These are phyloP conservation scores for Scatophagus argus DNA, from an alignment of 2,113 vertebrate genomes.

Conservation along the genomic window DNA sequence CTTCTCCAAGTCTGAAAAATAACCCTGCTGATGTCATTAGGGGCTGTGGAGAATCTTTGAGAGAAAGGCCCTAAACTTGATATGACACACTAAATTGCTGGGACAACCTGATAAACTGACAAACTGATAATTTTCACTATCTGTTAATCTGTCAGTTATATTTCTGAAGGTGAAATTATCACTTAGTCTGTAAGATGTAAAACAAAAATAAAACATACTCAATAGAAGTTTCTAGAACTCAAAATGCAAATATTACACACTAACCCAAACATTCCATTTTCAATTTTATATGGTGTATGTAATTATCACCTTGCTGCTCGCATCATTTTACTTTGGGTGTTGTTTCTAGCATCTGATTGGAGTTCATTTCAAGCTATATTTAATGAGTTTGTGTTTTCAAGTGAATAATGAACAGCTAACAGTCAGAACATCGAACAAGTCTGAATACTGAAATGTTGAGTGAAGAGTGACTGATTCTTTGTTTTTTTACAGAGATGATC, in stretches of 20 bases:
- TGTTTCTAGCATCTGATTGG: neutral
- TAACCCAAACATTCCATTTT: neutral
- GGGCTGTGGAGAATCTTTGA: too few species aligned
- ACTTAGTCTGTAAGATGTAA: neutral
- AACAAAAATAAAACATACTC: neutral
- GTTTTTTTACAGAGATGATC: neutral
- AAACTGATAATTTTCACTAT: neutral
- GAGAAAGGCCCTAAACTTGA: neutral
- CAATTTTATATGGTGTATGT: too few species aligned
- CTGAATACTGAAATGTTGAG: neutral
- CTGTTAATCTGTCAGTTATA: neutral
- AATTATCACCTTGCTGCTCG: neutral
- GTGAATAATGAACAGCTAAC: neutral
- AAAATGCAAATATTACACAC: neutral
- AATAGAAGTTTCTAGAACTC: neutral
- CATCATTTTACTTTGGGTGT: neutral
- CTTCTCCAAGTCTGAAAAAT: neutral
- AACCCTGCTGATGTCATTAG: neutral
- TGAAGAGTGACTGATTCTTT: neutral
- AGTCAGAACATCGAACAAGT: neutral
- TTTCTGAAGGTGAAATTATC: neutral
- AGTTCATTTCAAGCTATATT: neutral
- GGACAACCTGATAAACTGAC: neutral
- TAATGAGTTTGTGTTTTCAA: neutral
- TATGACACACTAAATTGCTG: neutral